phyloP scores from a whole-genome alignment of 2,888 invertebrate genomes.

The Stomorhina lunata region DNA sequence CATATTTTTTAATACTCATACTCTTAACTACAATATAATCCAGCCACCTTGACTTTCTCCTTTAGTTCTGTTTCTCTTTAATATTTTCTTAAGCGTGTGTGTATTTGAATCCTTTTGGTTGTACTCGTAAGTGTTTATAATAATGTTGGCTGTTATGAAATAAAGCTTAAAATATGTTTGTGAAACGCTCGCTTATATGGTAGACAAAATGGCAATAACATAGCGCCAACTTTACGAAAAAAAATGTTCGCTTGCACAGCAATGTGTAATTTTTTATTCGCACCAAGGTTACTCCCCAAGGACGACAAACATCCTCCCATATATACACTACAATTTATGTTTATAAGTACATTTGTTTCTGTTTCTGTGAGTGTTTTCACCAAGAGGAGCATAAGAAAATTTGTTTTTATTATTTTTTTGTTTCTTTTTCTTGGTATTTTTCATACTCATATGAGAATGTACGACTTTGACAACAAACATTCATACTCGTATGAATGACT shows the following conservation, averaged over 20 bases:
- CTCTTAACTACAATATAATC: constrained; percentile 14
- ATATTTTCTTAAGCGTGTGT: constrained; percentile 37
- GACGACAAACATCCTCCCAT: constrained; percentile 68
- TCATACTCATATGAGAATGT: neutral
- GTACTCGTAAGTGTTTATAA: neutral
- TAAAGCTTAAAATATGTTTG: constrained; percentile 45
- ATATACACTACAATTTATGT: constrained; percentile 37
- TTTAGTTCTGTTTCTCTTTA: constrained; percentile 38
- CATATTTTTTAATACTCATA: constrained; percentile 53
- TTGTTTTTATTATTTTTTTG: constrained; percentile 21
- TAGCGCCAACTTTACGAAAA: constrained; percentile 8
- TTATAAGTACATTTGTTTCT: constrained; percentile 14
- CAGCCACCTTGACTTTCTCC: constrained; percentile 43
- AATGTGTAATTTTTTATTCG: constrained; percentile 79
- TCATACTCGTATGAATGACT: too few relatives aligned
- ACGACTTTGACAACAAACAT: neutral
- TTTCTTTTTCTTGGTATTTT: neutral
- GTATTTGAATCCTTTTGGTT: neutral
- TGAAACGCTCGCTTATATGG: constrained; percentile 43
- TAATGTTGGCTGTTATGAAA: constrained; percentile 30
- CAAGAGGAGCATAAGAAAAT: constrained; percentile 39
- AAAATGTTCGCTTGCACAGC: constrained; percentile 66
- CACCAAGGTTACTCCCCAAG: constrained; percentile 77
- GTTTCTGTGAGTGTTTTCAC: constrained; percentile 23
- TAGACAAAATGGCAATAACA: constrained; percentile 36